Base-by-base conservation (phyloP, 1,140 invertebrate species). In the Anoplolepis gracilipes region DNA sequence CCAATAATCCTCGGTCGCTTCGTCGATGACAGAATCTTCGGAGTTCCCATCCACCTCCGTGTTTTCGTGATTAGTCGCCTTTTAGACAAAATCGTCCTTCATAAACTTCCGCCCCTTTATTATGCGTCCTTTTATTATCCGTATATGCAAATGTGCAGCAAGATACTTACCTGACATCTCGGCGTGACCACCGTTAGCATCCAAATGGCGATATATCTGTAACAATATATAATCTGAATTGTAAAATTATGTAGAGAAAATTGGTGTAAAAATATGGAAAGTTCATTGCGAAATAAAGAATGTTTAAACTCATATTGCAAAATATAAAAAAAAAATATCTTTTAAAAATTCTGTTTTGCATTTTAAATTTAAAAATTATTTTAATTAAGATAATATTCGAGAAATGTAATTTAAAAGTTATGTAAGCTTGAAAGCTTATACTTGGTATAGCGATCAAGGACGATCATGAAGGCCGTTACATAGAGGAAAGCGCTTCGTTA, bases 1-100 rank as follows among this genome's bases (percentile, higher is more conserved):
- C 94, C 94, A 95, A 89, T 95, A 95, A 87, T 95, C 94, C 62
- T 95, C 94, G n/a, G 94, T 95, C 19, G 93, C 78, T 30, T 95
- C 94, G 57, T 95, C 94, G 36, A 94, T 59, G 25, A 92, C 87
- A 1, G 93, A 78, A 16, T 95, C 94, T 25, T 94, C 92, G 2
- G 86, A 92, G 42, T 92, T 88, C 3, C 90, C 92, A 25, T 94
- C 94, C 11, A 88, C 55, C 61, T 92, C 93, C 19, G 90, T 61
- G 61, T 85, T 91, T 19, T 94, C 94, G 33, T 92, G 89, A 86
- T 67, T 91, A 28, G 92, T 87, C 3, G 91, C 92, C 94, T 94
- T 2, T 11, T 10, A 61, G 7, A 19, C 39, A 64, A 42, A 61
- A 22, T n/a, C 10, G 19, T 65, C 13, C 6, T 13, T 13, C 13